Evolutionary conservation across 2,797 vertebrate genomes (phyloP).

Genomic region (Siniperca undulata): DNA sequence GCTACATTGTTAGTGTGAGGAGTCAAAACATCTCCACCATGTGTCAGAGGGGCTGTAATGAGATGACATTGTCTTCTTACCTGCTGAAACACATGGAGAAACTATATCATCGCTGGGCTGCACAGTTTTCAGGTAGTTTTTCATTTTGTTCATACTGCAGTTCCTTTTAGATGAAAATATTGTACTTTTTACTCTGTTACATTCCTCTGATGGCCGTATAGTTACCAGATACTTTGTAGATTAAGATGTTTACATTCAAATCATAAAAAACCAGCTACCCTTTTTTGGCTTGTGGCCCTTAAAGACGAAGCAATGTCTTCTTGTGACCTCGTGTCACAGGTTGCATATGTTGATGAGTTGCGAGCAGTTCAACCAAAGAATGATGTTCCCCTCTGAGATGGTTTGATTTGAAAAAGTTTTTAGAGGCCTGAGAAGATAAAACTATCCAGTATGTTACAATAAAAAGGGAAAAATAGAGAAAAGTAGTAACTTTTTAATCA

Average conservation of each 20-base stretch:
- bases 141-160: neutral
- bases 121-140: neutral
- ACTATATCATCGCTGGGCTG: neutral
- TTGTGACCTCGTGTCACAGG: too few species aligned
- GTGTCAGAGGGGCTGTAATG: neutral
- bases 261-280: neutral
- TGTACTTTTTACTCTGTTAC: neutral
- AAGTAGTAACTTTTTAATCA: neutral
- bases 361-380: neutral
- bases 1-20: neutral
- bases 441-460: neutral
- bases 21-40: neutral
- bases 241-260: neutral
- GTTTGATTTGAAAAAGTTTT: neutral
- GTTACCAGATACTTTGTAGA: neutral
- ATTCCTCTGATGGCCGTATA: neutral
- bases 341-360: neutral
- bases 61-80: neutral
- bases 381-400: neutral
- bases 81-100: neutral
- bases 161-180: neutral
- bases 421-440: too few species aligned
- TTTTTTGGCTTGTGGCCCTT: too few species aligned
- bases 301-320: neutral
- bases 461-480: neutral